phyloP scores from a whole-genome alignment of 2,888 invertebrate genomes.

The Heliconius ethilla region DNA sequence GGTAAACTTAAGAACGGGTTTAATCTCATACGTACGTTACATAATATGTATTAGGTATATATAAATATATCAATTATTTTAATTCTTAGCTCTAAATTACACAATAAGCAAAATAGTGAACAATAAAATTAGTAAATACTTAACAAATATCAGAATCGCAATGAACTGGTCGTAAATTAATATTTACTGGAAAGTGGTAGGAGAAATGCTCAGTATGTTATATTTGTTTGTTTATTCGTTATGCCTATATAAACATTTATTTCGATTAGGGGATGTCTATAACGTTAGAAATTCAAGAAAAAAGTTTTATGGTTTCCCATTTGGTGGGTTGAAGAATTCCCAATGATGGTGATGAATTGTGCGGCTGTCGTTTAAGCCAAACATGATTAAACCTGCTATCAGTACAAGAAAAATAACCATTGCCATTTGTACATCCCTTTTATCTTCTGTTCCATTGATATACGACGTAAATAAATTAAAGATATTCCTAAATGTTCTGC shows the following conservation, averaged over 20 bases:
- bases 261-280: background rate
- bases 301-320: conserved; percentile 72
- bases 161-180: background rate
- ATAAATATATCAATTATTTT: background rate
- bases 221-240: background rate
- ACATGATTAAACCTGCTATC: conserved; percentile 88
- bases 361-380: conserved; percentile 87
- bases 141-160: background rate
- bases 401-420: conserved; percentile 90
- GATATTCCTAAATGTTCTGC: conserved; percentile 85
- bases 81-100: background rate
- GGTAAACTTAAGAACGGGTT: background rate
- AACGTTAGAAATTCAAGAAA: background rate
- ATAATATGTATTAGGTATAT: background rate
- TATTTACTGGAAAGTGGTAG: conserved; percentile 10
- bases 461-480: conserved; percentile 84
- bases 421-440: conserved; percentile 88
- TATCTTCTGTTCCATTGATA: conserved; percentile 84
- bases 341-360: conserved; percentile 92
- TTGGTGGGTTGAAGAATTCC: conserved; percentile 94
- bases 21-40: background rate
- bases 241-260: background rate
- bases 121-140: conserved; percentile 8
- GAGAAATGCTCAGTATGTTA: conserved; percentile 17
- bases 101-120: background rate